Conservation (phyloP, 2,113 vertebrate genomes). For the Ammodytes dubius region DNA sequence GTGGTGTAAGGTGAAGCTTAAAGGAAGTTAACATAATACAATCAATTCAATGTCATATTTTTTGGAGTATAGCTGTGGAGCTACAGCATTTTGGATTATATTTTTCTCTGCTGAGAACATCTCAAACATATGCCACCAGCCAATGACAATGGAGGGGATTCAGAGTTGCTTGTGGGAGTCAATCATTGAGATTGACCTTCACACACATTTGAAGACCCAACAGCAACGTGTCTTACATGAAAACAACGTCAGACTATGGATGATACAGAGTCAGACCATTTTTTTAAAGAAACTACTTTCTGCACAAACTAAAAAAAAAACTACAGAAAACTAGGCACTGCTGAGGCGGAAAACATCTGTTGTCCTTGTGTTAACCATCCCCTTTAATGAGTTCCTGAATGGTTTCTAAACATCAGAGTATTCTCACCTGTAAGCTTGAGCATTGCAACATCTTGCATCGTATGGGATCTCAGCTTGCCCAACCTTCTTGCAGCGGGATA, state of each 20-base stretch:
- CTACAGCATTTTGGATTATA: background rate
- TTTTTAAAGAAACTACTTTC: background rate
- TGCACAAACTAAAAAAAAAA: no score
- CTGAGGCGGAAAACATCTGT: background rate
- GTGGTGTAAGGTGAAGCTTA: background rate
- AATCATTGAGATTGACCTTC: background rate
- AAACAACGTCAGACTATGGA: background rate
- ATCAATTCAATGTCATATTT: background rate
- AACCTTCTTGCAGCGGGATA: conserved; percentile 4
- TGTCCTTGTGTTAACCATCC: background rate
- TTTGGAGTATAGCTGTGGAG: background rate
- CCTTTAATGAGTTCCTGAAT: background rate
- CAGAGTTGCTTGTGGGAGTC: background rate
- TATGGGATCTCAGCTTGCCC: conserved; percentile 14
- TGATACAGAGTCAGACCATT: conserved; percentile 2
- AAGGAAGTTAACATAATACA: background rate
- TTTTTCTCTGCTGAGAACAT: background rate
- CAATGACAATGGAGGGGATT: background rate
- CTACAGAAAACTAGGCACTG: background rate
- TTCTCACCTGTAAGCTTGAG: conserved; percentile 6
- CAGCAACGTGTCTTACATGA: background rate
- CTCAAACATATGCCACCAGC: background rate
- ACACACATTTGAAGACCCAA: background rate
- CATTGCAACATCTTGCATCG: background rate
- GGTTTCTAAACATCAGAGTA: background rate